Evolutionary conservation across 2,113 vertebrate species (phyloP).

Genomic region (Cairina moschata): DNA sequence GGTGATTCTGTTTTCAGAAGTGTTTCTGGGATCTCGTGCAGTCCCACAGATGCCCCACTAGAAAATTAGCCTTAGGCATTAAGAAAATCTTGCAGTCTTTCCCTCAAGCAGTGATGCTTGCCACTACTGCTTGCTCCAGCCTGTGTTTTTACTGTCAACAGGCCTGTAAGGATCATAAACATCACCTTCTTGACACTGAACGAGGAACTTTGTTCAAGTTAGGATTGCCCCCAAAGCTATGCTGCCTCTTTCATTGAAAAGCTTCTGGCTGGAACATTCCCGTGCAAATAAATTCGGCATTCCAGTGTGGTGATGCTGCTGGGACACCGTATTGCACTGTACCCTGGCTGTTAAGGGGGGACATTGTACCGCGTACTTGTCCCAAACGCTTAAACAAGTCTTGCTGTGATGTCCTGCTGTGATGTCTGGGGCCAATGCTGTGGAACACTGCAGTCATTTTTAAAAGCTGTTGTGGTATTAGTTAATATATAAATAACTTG

Average conservation of each 20-base stretch:
- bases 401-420: background rate
- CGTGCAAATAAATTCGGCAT: background rate
- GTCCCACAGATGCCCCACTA: background rate
- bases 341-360: background rate
- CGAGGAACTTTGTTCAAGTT: background rate
- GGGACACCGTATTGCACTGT: background rate
- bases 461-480: conserved; percentile 19
- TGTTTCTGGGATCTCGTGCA: background rate
- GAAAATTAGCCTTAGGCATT: background rate
- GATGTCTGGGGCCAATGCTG: conserved; percentile 6
- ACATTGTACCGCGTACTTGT: conserved; percentile 6
- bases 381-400: conserved; percentile 15
- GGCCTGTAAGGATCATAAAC: background rate
- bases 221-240: background rate
- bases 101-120: background rate
- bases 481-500: conserved; percentile 28
- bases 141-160: background rate
- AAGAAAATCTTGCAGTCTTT: background rate
- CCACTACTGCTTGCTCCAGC: background rate
- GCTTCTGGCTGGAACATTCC: background rate
- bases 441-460: conserved; percentile 37
- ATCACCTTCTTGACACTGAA: background rate
- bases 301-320: background rate
- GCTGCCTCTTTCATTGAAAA: background rate
- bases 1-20: background rate